phyloP scores from a whole-genome alignment of 2,113 vertebrate genomes.

The Eolophus roseicapilla region DNA sequence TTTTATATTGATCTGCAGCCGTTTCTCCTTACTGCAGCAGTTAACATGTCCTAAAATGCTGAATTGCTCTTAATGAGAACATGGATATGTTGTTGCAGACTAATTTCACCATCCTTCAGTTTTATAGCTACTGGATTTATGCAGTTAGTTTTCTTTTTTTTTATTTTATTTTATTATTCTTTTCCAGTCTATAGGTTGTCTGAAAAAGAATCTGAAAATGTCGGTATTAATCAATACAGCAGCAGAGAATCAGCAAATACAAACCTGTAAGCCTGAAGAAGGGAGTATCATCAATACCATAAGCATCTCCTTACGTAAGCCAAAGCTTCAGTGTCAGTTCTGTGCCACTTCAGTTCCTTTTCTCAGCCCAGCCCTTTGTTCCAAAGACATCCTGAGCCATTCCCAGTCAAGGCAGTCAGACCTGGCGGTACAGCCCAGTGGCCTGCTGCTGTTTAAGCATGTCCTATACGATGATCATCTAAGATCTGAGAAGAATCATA shows the following conservation, averaged over 20 bases:
- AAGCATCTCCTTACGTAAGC: not conserved
- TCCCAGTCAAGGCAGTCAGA: not conserved
- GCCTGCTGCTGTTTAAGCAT: rapidly evolving
- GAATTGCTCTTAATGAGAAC: constrained; percentile 41
- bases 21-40: not conserved
- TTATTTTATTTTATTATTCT: not conserved
- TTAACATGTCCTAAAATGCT: constrained; percentile 39
- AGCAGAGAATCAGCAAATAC: not conserved
- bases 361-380: not conserved
- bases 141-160: not conserved
- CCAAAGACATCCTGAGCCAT: not conserved
- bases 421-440: rapidly evolving
- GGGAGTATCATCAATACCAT: not conserved
- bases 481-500: not conserved
- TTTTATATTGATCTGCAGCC: constrained; percentile 15
- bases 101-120: constrained; percentile 24
- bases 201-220: not conserved
- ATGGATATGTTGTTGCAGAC: not conserved
- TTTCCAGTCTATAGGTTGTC: not conserved
- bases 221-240: not conserved
- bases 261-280: not conserved
- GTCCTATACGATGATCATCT: rapidly evolving
- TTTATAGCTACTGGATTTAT: constrained; percentile 43
- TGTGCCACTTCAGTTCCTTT: not conserved
- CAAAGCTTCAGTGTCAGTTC: not conserved